Evolutionary conservation across 2,113 vertebrate genomes (phyloP), one percentile per base, ranked within the genome.

Genomic region (Ptychochromis oligacanthus): DNA sequence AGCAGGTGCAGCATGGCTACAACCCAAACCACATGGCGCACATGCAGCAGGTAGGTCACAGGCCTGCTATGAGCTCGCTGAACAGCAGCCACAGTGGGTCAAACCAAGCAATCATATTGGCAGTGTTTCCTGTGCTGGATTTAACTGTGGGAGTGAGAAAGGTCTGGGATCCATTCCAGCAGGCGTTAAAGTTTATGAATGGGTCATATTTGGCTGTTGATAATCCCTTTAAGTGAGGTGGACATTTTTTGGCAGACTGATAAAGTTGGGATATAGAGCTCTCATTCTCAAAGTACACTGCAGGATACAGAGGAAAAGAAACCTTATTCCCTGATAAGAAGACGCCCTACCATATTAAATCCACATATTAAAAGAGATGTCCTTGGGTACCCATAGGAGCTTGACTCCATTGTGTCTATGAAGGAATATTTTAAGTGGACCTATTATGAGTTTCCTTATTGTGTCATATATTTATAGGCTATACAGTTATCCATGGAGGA

Each of bases 11-110:
- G 96, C 97, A 98, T 81, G 97, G 98, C 79, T 99, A 99, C 93
- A 99, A 97, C 90, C 97, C 96, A 85, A 97, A 97, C 91, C 98
- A 99, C 94, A 98, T 99, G 98, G 97, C 98, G 75, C 98, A 99
- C 80, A 94, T 99, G 94, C 97, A 97, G 95, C 98, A 99, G 97
- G 98, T 99, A 95, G 94, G 95, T 87, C 74, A 12, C 62, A 5
- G 8, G 8, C 57, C 24, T 5, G n/a, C 40, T 8, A 11, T 75
- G 72, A 17, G 24, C 55, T 3, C 5, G 31, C 62, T 58, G 18
- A 58, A 57, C 77, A 15, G 12, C 6, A 24, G n/a, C 55, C 54
- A 13, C 59, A 18, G 14, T 3, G 22, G 14, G 55, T 65, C 62
- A n/a, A 14, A 65, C 65, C 55, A 64, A 72, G 43, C 54, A 34